phyloP scores from a whole-genome alignment of 2,113 vertebrate genomes.

The Chaetodon auriga region DNA sequence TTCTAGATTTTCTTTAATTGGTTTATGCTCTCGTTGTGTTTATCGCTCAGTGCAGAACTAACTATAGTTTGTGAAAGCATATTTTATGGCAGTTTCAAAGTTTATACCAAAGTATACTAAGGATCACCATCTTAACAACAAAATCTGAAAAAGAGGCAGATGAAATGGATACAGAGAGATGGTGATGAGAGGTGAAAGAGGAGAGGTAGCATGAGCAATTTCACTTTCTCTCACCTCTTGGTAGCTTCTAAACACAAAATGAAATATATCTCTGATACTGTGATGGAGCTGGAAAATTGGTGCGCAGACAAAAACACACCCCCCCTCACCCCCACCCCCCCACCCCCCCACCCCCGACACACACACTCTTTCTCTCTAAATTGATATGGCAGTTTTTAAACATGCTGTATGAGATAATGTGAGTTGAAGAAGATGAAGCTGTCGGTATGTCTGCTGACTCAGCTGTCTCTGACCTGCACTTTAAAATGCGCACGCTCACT shows the following conservation, averaged over 20 bases:
- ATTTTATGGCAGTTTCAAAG: not conserved
- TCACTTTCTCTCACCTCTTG: slow-evolving; percentile 5
- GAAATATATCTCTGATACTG: slow-evolving; percentile 1
- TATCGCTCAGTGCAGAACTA: not conserved
- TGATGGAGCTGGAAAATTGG: slow-evolving; percentile 42
- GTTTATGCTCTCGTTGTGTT: not conserved
- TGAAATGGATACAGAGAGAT: not conserved
- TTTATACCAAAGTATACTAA: not conserved
- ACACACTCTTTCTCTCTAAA: not conserved
- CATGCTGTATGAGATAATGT: slow-evolving; percentile 44
- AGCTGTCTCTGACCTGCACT: slow-evolving; percentile 25
- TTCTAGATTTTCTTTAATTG: not conserved
- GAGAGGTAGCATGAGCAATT: slow-evolving; percentile 9
- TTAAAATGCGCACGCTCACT: slow-evolving; percentile 10
- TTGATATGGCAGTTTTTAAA: slow-evolving; percentile 60
- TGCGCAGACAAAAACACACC: not conserved
- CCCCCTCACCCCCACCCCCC: not conserved
- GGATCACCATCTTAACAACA: not conserved
- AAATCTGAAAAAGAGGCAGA: slow-evolving; percentile 2
- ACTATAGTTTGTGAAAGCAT: not conserved
- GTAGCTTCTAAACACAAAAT: slow-evolving; percentile 1
- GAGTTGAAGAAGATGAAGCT: slow-evolving; percentile 35
- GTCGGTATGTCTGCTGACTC: slow-evolving; percentile 54
- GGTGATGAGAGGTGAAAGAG: not conserved
- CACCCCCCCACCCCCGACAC: not conserved